Evolutionary conservation across 2,113 vertebrate genomes (phyloP).

Genomic region (Parotia lawesii): DNA sequence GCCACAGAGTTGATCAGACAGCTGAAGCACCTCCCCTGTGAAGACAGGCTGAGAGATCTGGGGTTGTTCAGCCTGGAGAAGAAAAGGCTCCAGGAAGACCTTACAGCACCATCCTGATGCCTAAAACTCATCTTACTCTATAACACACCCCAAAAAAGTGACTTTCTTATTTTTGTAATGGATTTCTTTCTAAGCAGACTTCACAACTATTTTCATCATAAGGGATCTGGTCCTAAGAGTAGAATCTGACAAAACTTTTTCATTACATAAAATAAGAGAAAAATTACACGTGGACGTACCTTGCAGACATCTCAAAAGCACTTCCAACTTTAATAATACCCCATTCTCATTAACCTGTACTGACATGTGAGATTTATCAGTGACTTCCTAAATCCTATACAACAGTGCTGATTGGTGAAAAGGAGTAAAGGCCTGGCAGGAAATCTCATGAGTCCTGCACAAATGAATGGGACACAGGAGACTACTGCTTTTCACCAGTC

Average conservation of each 20-base stretch:
- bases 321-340: neutral
- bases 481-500: slow-evolving; percentile 38
- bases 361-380: slow-evolving; percentile 25
- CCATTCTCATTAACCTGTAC: neutral
- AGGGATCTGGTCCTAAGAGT: neutral
- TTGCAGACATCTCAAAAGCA: neutral
- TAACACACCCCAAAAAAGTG: neutral
- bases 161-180: neutral
- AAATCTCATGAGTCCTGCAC: neutral
- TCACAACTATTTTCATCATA: neutral
- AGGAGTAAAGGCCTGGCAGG: slow-evolving; percentile 14
- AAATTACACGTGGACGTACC: neutral
- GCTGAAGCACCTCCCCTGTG: neutral
- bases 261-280: neutral
- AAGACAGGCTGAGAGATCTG: neutral
- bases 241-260: neutral
- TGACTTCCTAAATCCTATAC: neutral
- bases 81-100: neutral
- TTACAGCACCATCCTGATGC: neutral
- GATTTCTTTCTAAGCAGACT: neutral
- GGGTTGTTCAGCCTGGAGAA: neutral
- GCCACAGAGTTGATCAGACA: neutral
- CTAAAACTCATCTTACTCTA: neutral
- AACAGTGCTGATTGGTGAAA: slow-evolving; percentile 22
- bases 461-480: slow-evolving; percentile 16